Evolutionary conservation across 2,113 vertebrate species (phyloP).

Genomic region (Laterallus jamaicensis): DNA sequence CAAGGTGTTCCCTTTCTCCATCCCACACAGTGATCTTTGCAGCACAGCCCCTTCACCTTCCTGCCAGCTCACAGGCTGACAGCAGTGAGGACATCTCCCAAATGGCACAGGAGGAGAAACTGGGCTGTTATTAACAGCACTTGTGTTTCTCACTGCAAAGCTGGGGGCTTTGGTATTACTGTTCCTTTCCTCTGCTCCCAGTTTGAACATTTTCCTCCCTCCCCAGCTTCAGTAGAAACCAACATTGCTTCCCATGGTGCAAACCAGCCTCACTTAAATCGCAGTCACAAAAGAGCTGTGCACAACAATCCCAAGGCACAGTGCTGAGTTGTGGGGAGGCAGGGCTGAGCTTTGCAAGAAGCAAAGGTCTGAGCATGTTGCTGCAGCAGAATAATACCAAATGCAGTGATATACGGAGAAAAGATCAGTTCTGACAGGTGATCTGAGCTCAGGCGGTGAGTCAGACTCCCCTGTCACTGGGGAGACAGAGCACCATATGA

Average conservation of each 20-base stretch:
- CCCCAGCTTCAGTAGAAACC: background rate
- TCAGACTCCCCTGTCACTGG: background rate
- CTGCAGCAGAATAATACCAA: background rate
- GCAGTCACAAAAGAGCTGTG: background rate
- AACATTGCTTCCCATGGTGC: background rate
- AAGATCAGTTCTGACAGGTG: constrained; percentile 13
- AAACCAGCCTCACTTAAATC: background rate
- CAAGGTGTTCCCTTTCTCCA: background rate
- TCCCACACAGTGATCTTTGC: background rate
- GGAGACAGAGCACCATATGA: constrained; percentile 12
- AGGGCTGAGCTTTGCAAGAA: background rate
- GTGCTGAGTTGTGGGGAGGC: background rate
- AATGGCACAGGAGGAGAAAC: background rate
- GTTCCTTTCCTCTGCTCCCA: background rate
- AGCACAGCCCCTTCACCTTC: background rate
- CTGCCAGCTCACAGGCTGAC: background rate
- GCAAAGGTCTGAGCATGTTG: background rate
- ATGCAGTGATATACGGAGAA: background rate
- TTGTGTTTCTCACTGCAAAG: background rate
- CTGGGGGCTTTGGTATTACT: background rate
- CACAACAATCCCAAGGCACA: background rate
- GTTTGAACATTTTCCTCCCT: background rate
- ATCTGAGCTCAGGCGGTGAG: background rate
- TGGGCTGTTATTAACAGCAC: background rate
- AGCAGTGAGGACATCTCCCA: background rate